A percentile compares a stretch with the other conserved stretches of the same genome.
phyloP scores from a whole-genome alignment of 2,888 invertebrate genomes.

The Lepidochrysops patricia region DNA sequence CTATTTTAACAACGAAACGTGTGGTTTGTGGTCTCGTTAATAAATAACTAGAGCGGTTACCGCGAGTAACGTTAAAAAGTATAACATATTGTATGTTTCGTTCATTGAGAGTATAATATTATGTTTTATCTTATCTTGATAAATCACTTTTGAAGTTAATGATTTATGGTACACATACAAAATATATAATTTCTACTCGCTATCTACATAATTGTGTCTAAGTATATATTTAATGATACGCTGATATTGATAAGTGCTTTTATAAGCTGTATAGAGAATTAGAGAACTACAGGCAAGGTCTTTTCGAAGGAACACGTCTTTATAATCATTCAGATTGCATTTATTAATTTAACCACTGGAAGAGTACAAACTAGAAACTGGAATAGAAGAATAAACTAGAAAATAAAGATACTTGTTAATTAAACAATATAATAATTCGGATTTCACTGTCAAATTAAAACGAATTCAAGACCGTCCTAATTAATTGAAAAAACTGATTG shows the following conservation, averaged over 20 bases:
- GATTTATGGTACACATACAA: neutral
- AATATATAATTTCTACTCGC: neutral
- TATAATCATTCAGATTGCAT: no score
- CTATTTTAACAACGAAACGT: neutral
- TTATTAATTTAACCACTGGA: no score
- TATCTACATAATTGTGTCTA: neutral
- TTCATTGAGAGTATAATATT: neutral
- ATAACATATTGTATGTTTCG: no score
- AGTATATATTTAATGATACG: neutral
- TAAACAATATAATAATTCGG: no score
- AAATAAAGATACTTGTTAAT: neutral
- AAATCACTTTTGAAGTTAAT: neutral
- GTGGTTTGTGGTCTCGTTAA: neutral
- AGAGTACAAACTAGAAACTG: no score
- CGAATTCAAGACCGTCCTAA: no score
- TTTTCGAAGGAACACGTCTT: no score
- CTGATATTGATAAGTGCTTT: neutral
- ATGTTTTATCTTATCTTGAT: constrained; percentile 7
- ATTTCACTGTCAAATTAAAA: no score
- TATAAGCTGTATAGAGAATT: no score
- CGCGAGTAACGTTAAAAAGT: neutral
- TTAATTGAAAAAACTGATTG: neutral
- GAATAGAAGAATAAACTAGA: no score
- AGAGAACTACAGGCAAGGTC: no score
- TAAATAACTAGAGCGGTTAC: neutral